Evolutionary conservation across 1,140 invertebrate species (phyloP).

Genomic region (Artemia franciscana): DNA sequence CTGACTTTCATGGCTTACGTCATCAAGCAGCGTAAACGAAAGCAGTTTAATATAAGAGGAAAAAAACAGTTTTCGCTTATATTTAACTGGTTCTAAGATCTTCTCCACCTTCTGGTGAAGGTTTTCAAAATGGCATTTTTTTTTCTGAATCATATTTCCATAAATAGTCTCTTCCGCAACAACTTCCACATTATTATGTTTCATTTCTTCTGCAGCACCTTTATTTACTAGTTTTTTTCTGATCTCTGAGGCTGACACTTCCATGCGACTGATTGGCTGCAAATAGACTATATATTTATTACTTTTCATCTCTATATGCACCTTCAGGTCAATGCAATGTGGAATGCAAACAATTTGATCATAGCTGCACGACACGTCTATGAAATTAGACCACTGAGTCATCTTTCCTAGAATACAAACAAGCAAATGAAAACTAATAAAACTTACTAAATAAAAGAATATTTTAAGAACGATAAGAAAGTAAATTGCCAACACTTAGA

Average conservation of each 20-base stretch:
- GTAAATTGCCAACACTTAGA: too few species aligned
- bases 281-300: slow-evolving; percentile 31
- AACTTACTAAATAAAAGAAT: too few species aligned
- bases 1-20: slow-evolving; percentile 10
- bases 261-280: slow-evolving; percentile 35
- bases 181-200: not conserved
- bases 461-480: too few species aligned
- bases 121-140: not conserved
- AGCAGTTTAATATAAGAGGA: not conserved
- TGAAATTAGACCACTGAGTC: slow-evolving; percentile 21
- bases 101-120: not conserved
- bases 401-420: slow-evolving; percentile 3
- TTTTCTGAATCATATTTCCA: not conserved
- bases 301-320: slow-evolving; percentile 28
- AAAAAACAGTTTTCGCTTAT: not conserved
- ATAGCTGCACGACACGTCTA: slow-evolving; percentile 20
- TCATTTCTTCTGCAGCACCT: not conserved
- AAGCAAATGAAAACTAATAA: too few species aligned
- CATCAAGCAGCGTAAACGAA: slow-evolving; percentile 4
- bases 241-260: slow-evolving; percentile 44
- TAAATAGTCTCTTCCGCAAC: not conserved
- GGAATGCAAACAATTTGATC: slow-evolving; percentile 42
- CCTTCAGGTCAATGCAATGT: slow-evolving; percentile 38
- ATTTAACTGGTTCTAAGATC: not conserved
- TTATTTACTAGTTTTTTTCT: slow-evolving; percentile 18